Conservation (phyloP, 2,113 vertebrate species). For the Nanger granti region DNA sequence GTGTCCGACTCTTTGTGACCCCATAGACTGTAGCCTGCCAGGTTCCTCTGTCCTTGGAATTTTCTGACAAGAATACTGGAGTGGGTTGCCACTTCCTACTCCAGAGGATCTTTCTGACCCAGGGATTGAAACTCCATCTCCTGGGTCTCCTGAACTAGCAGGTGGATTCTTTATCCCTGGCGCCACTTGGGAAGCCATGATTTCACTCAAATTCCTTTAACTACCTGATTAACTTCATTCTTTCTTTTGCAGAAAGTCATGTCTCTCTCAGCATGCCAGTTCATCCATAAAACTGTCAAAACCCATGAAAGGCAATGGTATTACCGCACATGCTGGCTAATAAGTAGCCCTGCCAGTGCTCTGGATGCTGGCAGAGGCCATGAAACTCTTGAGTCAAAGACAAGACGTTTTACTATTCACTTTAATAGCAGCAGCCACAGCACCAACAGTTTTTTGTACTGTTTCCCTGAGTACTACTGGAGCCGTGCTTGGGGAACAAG, state of each 20-base stretch:
- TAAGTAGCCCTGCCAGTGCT: not conserved
- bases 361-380: not conserved
- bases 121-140: not conserved
- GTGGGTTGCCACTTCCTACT: not conserved
- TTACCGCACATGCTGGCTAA: not conserved
- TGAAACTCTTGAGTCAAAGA: not conserved
- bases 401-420: not conserved
- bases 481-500: not conserved
- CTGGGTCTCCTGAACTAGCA: not conserved
- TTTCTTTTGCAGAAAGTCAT: not conserved
- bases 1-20: rapidly evolving
- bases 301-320: not conserved
- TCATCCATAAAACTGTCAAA: not conserved
- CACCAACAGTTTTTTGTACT: not conserved
- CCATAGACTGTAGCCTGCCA: not conserved
- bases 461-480: not conserved
- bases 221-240: not conserved
- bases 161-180: not conserved
- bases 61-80: not conserved
- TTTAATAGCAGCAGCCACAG: not conserved
- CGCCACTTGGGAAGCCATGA: not conserved
- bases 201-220: not conserved
- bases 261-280: not conserved
- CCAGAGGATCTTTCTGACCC: not conserved
- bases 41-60: not conserved